Base-by-base conservation (phyloP, 2,797 vertebrate species). In the Psittacula echo region DNA sequence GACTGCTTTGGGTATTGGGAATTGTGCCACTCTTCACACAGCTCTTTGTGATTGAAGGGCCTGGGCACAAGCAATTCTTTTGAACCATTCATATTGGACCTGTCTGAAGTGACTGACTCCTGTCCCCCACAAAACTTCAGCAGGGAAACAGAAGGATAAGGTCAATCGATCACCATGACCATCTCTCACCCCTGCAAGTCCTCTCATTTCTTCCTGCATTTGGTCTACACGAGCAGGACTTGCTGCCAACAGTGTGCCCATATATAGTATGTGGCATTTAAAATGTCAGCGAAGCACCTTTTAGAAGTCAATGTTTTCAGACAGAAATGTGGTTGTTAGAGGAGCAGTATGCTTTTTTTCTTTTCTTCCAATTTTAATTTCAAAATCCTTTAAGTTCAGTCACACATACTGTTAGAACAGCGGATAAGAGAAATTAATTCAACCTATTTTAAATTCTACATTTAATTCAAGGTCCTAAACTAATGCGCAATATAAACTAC, bases 1-100 rank as follows among this genome's bases (percentile, higher is more conserved):
- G 17, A 19, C 44, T 26, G 16, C 70, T 67, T 11, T 0, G 0
- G 66, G 22, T 32, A 18, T 34, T 0, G 0, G 62, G 19, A 32
- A 18, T 42, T 2, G 1, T 89, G 41, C n/a, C 0, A 0, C 30
- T 61, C n/a, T 62, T 47, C 62, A 39, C 8, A 3, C 9, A 26
- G 9, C 21, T 30, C 64, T 89, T 65, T 9, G 8, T 42, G 13
- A 3, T 34, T 3, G 19, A 9, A 66, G 60, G 12, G n/a, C 45
- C 58, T 18, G n/a, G 27, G 23, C 8, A 27, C 26, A 15, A 27
- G 24, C 24, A 30, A 11, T 60, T 30, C 5, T 5, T 62, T 66
- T 6, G 9, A 82, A 34, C 42, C 10, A 3, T 62, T 58, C 1
- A 0, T 15, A 8, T 17, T 50, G 16, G 54, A n/a, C 13, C n/a